Base-by-base conservation (phyloP, 1,140 invertebrate genomes). In the Wasmannia auropunctata region DNA sequence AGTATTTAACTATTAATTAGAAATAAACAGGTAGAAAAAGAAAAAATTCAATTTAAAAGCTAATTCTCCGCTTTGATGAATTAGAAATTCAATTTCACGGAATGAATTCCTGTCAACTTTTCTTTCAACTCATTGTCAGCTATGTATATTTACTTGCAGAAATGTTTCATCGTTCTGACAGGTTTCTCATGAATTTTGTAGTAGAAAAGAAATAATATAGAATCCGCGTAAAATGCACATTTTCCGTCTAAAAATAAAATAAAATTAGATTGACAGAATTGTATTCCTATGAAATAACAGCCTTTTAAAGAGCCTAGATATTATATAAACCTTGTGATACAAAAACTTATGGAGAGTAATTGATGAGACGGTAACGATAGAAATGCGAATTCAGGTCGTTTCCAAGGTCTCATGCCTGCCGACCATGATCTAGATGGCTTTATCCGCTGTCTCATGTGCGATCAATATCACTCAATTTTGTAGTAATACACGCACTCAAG, bases 381-480 rank as follows among this genome's bases (percentile, higher is more conserved):
- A 49, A 34, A 46, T 3, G 19, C 16, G 75, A 43, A 46, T 54
- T 67, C 4, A 31, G n/a, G 14, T 79, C 40, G 19, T 80, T 69
- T 16, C 5, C 62, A 69, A 54, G 62, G 62, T 51, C 54, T 51
- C 5, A 28, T 16, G 10, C 11, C 3, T 51, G n/a, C 2, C n/a
- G 62, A 51, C 43, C 76, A 19, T 80, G 62, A 80, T 16, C 62
- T 69, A 67, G 10, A 80, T 80, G 19, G 28, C 6, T 77, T 63
- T 65, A 65, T 65, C 43, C n/a, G 3, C 22, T 22, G 16, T 22
- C 40, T 25, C 16, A 10, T 46, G 4, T 49, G 62, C 31, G 43
- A 80, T 80, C 62, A 67, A 69, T 80, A 54, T 69, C n/a, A 28
- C 10, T 79, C 43, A 80, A 40, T 56, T 40, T 80, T 56, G 6